Evolutionary conservation across 2,888 invertebrate species (phyloP).

Genomic region (Dicyrtomina minuta): DNA sequence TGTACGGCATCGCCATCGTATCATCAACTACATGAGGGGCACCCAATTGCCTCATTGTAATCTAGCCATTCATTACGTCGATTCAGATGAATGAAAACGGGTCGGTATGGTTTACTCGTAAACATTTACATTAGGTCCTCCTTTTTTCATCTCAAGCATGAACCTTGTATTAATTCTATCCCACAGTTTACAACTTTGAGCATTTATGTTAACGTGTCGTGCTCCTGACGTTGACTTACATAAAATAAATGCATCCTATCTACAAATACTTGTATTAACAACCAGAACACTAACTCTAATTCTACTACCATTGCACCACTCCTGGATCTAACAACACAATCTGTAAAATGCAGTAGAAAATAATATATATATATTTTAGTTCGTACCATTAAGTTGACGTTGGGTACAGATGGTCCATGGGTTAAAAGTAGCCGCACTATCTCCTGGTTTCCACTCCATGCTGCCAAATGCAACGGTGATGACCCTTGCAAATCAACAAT

Average conservation of each 20-base stretch:
- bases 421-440: slow-evolving; percentile 81
- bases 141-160: neutral
- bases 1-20: slow-evolving; percentile 31
- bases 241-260: too few relatives aligned
- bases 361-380: neutral
- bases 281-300: too few relatives aligned
- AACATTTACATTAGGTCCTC: slow-evolving; percentile 12
- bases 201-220: neutral
- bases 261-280: too few relatives aligned
- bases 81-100: slow-evolving; percentile 24
- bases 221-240: too few relatives aligned
- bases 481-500: slow-evolving; percentile 86
- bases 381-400: slow-evolving; percentile 79
- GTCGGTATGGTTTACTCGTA: slow-evolving; percentile 20
- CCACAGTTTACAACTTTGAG: neutral
- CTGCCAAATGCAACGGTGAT: slow-evolving; percentile 87
- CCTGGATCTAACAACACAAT: too few relatives aligned
- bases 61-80: slow-evolving; percentile 39
- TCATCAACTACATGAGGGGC: slow-evolving; percentile 34
- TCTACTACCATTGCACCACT: too few relatives aligned
- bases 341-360: neutral
- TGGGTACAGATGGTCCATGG: slow-evolving; percentile 77
- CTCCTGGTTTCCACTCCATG: slow-evolving; percentile 89
- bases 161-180: neutral
- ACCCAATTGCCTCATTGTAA: slow-evolving; percentile 43